phyloP scores from a whole-genome alignment of 2,888 invertebrate genomes.

The Heliconius aoede region DNA sequence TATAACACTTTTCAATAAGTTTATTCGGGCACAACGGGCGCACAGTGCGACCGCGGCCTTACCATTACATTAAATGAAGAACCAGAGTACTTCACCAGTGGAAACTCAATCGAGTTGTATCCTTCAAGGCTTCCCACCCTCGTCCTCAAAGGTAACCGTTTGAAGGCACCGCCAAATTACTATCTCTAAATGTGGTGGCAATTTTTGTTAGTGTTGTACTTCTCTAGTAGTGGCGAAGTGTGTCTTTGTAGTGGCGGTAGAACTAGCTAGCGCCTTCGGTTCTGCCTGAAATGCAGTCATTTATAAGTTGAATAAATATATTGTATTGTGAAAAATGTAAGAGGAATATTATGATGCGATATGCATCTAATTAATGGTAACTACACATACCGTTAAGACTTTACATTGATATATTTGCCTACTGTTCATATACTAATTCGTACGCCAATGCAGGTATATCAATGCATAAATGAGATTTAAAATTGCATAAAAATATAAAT shows the following conservation, averaged over 20 bases:
- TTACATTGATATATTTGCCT: not conserved
- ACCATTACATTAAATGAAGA: slow-evolving; percentile 48
- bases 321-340: not conserved
- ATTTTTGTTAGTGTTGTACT: slow-evolving; percentile 42
- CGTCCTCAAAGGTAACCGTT: slow-evolving; percentile 42
- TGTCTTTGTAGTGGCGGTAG: slow-evolving; percentile 10
- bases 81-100: slow-evolving; percentile 45
- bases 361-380: not conserved
- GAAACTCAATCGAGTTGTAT: slow-evolving; percentile 50
- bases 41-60: slow-evolving; percentile 41
- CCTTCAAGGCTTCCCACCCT: slow-evolving; percentile 47
- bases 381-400: not conserved
- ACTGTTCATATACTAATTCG: too few species aligned
- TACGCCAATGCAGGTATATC: too few species aligned
- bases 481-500: not conserved
- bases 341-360: not conserved
- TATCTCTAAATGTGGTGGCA: slow-evolving; percentile 42
- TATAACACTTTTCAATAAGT: not conserved
- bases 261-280: not conserved
- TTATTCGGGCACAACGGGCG: not conserved
- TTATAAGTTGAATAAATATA: not conserved
- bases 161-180: slow-evolving; percentile 44
- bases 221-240: slow-evolving; percentile 32
- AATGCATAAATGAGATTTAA: not conserved
- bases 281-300: slow-evolving; percentile 2